Percentiles rank a stretch among this genome's conserved stretches.
These are phyloP conservation scores for Catostomus latipinnis DNA, from an alignment of 2,797 vertebrate genomes.

Conservation along the genomic window DNA sequence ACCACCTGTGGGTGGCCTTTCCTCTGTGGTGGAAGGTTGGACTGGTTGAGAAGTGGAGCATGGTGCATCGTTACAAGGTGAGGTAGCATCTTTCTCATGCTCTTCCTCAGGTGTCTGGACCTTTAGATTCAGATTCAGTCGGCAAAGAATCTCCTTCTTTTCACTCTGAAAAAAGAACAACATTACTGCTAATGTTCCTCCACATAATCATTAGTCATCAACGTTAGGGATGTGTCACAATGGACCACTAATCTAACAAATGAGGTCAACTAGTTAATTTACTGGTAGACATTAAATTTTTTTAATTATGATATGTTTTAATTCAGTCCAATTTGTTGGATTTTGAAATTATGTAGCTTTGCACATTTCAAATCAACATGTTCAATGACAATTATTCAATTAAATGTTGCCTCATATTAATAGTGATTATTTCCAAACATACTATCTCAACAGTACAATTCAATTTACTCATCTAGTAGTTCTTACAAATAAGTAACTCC, in stretches of 20 bases:
- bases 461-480: too few relatives aligned
- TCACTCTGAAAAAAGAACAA: slow-evolving; percentile 77
- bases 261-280: too few relatives aligned
- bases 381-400: background rate
- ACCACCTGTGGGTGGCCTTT: slow-evolving; percentile 67
- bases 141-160: slow-evolving; percentile 89
- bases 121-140: slow-evolving; percentile 86
- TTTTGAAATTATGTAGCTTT: too few relatives aligned
- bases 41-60: slow-evolving; percentile 47
- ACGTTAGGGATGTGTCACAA: too few relatives aligned
- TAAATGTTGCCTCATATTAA: background rate
- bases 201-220: background rate
- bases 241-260: too few relatives aligned
- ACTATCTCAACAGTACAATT: too few relatives aligned
- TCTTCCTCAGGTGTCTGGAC: slow-evolving; percentile 75
- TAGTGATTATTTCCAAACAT: background rate
- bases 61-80: slow-evolving; percentile 44
- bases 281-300: too few relatives aligned
- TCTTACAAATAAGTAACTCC: background rate
- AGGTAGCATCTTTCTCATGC: slow-evolving; percentile 28
- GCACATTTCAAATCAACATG: background rate
- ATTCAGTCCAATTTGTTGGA: too few relatives aligned
- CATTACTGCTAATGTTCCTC: too few relatives aligned
- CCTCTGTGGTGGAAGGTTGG: slow-evolving; percentile 60
- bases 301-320: too few relatives aligned